Conservation (phyloP, 2,113 vertebrate species). For the Tauraco erythrolophus region DNA sequence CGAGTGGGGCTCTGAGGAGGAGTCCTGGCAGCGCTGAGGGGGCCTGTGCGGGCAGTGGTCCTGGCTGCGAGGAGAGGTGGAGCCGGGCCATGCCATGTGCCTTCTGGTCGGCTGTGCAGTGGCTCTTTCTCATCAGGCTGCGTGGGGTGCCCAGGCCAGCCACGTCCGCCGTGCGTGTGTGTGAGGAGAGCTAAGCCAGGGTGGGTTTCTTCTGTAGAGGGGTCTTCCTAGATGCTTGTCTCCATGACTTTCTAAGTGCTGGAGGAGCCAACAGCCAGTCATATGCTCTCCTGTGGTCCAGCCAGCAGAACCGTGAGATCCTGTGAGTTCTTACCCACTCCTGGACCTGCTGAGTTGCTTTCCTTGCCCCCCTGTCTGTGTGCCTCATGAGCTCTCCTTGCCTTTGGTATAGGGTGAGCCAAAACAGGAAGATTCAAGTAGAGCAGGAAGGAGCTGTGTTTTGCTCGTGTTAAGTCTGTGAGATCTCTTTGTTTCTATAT, state of each 20-base stretch:
- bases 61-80: background rate
- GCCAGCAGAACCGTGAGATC: rapidly evolving
- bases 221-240: background rate
- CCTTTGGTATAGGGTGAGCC: rapidly evolving
- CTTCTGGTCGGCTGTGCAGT: rapidly evolving
- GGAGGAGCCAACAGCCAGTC: rapidly evolving
- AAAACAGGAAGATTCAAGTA: background rate
- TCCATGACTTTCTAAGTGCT: background rate
- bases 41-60: background rate
- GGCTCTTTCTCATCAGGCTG: background rate
- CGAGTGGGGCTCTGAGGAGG: background rate
- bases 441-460: rapidly evolving
- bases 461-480: rapidly evolving
- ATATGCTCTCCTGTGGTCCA: background rate
- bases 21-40: background rate
- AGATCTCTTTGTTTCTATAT: background rate
- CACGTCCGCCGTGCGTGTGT: rapidly evolving
- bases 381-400: rapidly evolving
- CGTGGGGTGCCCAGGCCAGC: background rate
- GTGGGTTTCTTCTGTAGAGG: background rate
- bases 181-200: background rate
- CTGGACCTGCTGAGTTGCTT: background rate
- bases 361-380: background rate
- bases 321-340: rapidly evolving
- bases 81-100: background rate